Base-by-base conservation (phyloP, 2,888 invertebrate species). In the Hypena proboscidalis region DNA sequence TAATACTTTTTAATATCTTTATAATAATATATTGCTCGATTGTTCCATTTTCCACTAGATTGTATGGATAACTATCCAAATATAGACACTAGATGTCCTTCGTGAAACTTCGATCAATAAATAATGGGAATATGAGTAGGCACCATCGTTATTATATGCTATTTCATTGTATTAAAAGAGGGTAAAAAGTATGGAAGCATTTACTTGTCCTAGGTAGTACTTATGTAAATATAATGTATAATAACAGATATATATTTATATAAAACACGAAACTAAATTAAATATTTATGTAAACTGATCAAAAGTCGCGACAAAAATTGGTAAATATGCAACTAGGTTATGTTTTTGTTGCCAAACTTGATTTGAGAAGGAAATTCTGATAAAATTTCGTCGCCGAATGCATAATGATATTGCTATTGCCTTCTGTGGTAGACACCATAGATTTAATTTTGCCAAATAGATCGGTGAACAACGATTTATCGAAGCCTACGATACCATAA, bases 241-340 rank as follows among this genome's bases (percentile, higher is more conserved):
- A n/a, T n/a, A n/a, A n/a, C n/a, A n/a, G n/a, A n/a, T n/a, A n/a
- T n/a, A n/a, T n/a, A n/a, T n/a, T n/a, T n/a, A n/a, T n/a, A n/a
- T n/a, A n/a, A n/a, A 17, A 17, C 3, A 5, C 5, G 3, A 17
- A 17, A 17, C 3, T 17, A 17, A 17, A 17, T 17, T 4, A 17
- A 17, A 17, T 3, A 33, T 17, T 17, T 17, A n/a, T n/a, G n/a
- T n/a, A n/a, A n/a, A n/a, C 33, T 4, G 8, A 52, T 54, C 11
- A 1, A 10, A 33, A 34, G 20, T 43, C 33, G 29, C 33, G 38
- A 36, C 41, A 27, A 17, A 25, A 35, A 19, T 25, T 40, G 27
- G 43, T 40, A 6, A 37, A 9, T 55, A 43, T 59, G 46, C 25
- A 60, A 56, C 32, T 43, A 25, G 50, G 49, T 38, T 60, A 56